Conservation (phyloP, 2,797 vertebrate genomes). For the Lagodon rhomboides region DNA sequence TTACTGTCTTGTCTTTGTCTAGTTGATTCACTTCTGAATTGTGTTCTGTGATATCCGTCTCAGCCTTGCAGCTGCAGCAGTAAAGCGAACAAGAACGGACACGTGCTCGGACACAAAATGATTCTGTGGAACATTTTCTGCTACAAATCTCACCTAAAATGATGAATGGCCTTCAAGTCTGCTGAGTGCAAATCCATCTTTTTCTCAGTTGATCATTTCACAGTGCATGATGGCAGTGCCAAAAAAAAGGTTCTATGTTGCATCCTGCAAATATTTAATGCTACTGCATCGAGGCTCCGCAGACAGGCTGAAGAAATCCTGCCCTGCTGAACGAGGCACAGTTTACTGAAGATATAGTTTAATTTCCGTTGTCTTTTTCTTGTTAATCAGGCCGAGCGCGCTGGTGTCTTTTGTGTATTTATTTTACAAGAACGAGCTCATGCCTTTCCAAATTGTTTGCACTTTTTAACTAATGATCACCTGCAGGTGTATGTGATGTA, state of each 20-base stretch:
- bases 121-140: constrained; percentile 21
- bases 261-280: constrained; percentile 35
- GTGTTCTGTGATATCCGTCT: constrained; percentile 22
- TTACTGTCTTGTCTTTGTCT: constrained; percentile 19
- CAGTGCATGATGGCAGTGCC: constrained; percentile 54
- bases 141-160: constrained; percentile 24
- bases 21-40: neutral
- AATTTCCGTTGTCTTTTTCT: constrained; percentile 26
- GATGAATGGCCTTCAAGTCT: constrained; percentile 39
- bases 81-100: constrained; percentile 15
- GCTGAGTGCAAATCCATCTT: constrained; percentile 43
- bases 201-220: constrained; percentile 35
- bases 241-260: constrained; percentile 18
- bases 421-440: constrained; percentile 53
- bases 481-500: constrained; percentile 61
- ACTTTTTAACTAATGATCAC: constrained; percentile 69
- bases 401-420: constrained; percentile 52
- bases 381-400: constrained; percentile 9
- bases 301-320: neutral
- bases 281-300: constrained; percentile 22
- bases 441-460: constrained; percentile 61
- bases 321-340: constrained; percentile 29
- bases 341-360: constrained; percentile 3
- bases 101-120: neutral
- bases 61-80: constrained; percentile 13